Conservation (phyloP, 1,140 invertebrate genomes). For the Drosophila teissieri region DNA sequence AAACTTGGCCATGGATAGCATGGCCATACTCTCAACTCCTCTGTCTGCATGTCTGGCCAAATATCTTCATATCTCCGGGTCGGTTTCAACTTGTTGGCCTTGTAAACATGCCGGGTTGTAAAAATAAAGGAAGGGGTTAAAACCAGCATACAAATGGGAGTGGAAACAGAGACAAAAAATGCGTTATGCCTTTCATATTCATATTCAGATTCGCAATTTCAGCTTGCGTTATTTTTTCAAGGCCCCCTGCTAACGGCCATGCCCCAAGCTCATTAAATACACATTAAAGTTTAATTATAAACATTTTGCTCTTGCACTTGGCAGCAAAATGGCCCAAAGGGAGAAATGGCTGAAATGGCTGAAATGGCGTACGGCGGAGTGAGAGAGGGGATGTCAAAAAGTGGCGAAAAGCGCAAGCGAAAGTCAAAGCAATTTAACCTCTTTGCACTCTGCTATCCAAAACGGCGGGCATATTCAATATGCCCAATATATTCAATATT, state of each 20-base stretch:
- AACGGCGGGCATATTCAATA: slow-evolving; percentile 23
- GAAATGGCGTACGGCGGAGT: not conserved
- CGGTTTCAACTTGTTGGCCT: slow-evolving; percentile 52
- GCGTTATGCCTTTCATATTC: slow-evolving; percentile 49
- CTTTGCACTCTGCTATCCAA: slow-evolving; percentile 38
- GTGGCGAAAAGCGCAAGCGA: slow-evolving; percentile 71
- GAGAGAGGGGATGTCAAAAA: slow-evolving; percentile 44
- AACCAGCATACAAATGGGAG: not conserved
- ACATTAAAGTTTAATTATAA: slow-evolving; percentile 83
- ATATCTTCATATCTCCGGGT: slow-evolving; percentile 10
- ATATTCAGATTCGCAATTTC: slow-evolving; percentile 64
- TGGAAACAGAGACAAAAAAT: slow-evolving; percentile 7
- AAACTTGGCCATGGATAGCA: slow-evolving; percentile 45
- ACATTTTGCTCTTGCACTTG: slow-evolving; percentile 80
- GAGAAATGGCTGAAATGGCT: slow-evolving; percentile 13
- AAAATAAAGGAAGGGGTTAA: not conserved
- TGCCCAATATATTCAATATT: not conserved
- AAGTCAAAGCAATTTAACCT: slow-evolving; percentile 78
- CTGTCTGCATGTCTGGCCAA: not conserved
- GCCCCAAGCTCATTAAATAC: slow-evolving; percentile 75
- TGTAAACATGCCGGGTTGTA: slow-evolving; percentile 31
- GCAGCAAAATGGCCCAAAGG: slow-evolving; percentile 62
- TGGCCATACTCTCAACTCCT: not conserved
- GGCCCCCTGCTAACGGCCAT: slow-evolving; percentile 22
- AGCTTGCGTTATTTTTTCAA: slow-evolving; percentile 63